Base-by-base conservation (phyloP, 2,113 vertebrate species). In the Phalacrocorax aristotelis region DNA sequence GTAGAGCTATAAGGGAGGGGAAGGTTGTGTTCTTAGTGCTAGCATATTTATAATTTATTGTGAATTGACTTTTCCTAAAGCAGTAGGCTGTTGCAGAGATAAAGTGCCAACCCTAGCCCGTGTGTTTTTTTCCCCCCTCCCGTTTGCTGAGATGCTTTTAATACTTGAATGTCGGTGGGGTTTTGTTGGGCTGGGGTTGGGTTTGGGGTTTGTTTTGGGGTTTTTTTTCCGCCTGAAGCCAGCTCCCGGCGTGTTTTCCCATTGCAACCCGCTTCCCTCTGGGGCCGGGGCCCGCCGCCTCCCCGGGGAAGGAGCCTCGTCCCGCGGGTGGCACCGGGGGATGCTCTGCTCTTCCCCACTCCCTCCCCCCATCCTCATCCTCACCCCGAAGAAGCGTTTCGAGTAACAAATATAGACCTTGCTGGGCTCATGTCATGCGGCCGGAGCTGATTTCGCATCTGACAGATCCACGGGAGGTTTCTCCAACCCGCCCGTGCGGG, bases 1-100 rank as follows among this genome's bases (percentile, higher is more conserved):
- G 94, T 48, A 55, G 81, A 79, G 84, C 82, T 74, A 11, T 89
- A 83, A 58, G 94, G 91, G 92, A 94, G 65, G 82, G 69, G 66
- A 38, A 83, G 78, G 55, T 62, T 92, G 95, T 95, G 80, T 93
- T 89, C 74, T 62, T 97, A 96, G 97, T 36, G 60, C 52, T 95
- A 95, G 91, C 52, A 27, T 97, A 96, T 96, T 97, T 97, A 90
- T 98, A 96, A 97, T 97, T 97, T 98, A 98, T 97, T 97, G 96
- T 95, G 95, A 68, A 90, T 86, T 58, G 81, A 92, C 79, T 95
- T 91, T 96, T 95, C 88, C 92, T 83, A 49, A 91, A 95, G 85
- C 83, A 74, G 65, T 77, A 97, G 95, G 95, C 88, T 85, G 85
- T 81, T 94, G 83, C 95, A 91, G 97, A 93, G 95, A 95, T 95